These are phyloP conservation scores for Nudaria mundana DNA, from an alignment of 2,888 invertebrate species.

Conservation along the genomic window DNA sequence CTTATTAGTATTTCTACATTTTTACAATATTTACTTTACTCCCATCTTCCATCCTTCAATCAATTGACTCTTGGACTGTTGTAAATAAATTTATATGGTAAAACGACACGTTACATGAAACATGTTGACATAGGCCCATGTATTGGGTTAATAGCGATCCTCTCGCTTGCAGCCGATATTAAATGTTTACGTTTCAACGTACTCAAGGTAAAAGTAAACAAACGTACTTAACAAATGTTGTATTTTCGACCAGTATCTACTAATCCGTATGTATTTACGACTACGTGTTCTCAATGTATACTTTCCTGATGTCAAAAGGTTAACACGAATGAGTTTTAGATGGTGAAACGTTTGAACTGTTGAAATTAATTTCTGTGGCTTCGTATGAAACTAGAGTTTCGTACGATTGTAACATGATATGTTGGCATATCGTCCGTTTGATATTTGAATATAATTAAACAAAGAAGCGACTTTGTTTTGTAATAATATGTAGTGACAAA, in stretches of 20 bases:
- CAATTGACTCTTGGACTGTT: conserved; percentile 1
- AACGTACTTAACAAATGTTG: conserved; percentile 38
- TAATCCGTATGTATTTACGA: conserved; percentile 32
- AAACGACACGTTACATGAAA: conserved; percentile 27
- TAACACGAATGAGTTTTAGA: conserved; percentile 21
- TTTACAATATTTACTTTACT: background rate
- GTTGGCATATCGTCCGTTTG: too few species aligned
- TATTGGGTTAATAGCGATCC: conserved; percentile 30
- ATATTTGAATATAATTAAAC: too few species aligned
- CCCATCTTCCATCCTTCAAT: background rate
- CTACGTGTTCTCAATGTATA: conserved; percentile 34
- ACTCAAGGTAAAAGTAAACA: conserved; percentile 55
- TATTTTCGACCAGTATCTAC: conserved; percentile 48
- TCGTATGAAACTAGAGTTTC: conserved; percentile 5
- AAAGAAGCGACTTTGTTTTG: too few species aligned
- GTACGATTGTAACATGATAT: background rate
- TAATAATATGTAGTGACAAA: too few species aligned
- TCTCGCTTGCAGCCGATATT: conserved; percentile 57
- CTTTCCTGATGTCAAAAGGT: conserved; percentile 30
- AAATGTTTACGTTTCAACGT: conserved; percentile 64
- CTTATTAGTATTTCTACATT: too few species aligned
- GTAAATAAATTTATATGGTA: conserved; percentile 31
- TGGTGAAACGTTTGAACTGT: conserved; percentile 6
- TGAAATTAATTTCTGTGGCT: conserved; percentile 7
- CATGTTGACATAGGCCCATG: conserved; percentile 35